phyloP scores from a whole-genome alignment of 2,113 vertebrate genomes.

The Tragelaphus imberbis region DNA sequence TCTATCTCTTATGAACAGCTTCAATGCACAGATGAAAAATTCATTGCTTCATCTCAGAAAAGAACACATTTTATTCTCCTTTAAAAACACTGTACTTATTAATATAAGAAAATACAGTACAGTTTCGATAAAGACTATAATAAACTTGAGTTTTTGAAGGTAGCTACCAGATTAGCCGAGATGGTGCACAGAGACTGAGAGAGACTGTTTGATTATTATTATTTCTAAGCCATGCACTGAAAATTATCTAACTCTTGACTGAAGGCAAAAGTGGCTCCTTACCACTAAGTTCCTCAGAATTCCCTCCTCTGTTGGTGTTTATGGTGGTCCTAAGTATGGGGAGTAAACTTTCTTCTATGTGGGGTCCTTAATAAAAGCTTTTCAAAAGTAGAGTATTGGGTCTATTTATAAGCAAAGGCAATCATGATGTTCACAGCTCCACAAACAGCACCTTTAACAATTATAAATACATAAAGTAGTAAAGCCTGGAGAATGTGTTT shows the following conservation, averaged over 20 bases:
- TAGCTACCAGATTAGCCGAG: background rate
- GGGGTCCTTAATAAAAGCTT: background rate
- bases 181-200: background rate
- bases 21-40: background rate
- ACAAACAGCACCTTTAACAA: background rate
- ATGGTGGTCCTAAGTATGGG: background rate
- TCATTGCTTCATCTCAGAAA: background rate
- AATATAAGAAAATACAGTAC: slow-evolving; percentile 16
- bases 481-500: background rate
- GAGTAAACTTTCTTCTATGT: background rate
- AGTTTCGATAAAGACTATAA: background rate
- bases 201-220: background rate
- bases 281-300: background rate
- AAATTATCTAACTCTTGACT: background rate
- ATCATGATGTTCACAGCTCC: background rate
- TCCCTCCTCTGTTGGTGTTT: background rate
- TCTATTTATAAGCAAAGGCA: background rate
- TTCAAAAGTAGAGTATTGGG: background rate
- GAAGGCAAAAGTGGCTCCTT: background rate
- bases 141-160: background rate
- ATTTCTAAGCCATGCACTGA: background rate
- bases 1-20: background rate
- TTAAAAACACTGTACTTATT: background rate
- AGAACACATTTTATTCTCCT: slow-evolving; percentile 1
- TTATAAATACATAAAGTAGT: background rate